A percentile compares a stretch with the other conserved stretches of the same genome.
These are phyloP conservation scores for Odontocerum albicorne DNA, from an alignment of 2,888 invertebrate genomes.

Conservation along the genomic window DNA sequence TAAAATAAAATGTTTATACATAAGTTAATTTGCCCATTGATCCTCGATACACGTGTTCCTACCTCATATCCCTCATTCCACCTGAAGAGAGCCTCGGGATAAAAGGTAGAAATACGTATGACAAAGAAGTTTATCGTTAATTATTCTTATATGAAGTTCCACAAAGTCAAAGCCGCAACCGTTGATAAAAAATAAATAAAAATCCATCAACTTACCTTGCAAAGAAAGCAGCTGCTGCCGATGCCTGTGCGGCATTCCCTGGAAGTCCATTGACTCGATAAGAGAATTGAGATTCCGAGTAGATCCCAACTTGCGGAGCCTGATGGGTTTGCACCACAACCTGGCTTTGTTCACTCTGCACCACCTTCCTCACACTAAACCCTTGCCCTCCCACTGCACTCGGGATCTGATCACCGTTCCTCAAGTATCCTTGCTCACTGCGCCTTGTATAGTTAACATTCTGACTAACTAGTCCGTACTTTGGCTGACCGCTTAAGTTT, in stretches of 20 bases:
- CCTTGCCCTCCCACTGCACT: conserved; percentile 8
- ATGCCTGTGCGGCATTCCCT: conserved; percentile 35
- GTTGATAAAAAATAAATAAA: background rate
- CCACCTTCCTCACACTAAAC: conserved; percentile 14
- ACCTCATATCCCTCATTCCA: too few species aligned
- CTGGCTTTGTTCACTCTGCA: conserved; percentile 10
- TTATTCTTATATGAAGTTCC: too few species aligned
- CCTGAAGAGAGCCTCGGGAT: too few species aligned
- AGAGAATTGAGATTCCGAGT: conserved; percentile 31
- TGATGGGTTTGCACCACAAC: conserved; percentile 12
- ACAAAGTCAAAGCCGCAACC: too few species aligned
- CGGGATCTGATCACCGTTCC: conserved; percentile 15
- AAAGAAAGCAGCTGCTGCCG: conserved; percentile 36
- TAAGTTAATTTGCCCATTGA: too few species aligned
- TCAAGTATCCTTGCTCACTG: conserved; percentile 20
- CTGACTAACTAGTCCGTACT: conserved; percentile 8
- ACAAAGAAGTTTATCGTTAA: too few species aligned
- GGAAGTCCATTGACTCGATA: conserved; percentile 33
- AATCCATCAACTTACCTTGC: conserved; percentile 30
- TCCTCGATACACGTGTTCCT: too few species aligned
- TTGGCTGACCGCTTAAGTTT: conserved; percentile 1
- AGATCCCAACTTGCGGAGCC: conserved; percentile 16
- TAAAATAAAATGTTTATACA: too few species aligned
- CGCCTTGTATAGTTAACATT: conserved; percentile 16
- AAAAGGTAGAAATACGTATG: too few species aligned